Percentiles rank a stretch among this genome's conserved stretches.
Evolutionary conservation across 2,113 vertebrate species (phyloP).

Genomic region (Bos indicus): DNA sequence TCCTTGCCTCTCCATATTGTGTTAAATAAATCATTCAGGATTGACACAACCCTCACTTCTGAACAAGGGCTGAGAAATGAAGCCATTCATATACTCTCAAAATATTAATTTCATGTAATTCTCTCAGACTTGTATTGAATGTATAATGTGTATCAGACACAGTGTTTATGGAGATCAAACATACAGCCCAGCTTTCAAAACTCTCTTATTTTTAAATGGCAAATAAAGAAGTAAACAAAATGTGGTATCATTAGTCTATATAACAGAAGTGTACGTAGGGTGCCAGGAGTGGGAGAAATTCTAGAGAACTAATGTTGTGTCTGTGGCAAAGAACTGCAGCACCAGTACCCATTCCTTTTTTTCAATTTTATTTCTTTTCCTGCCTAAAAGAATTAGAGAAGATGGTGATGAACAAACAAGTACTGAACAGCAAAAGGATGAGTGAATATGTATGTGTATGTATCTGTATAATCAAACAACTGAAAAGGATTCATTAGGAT

Average conservation of each 20-base stretch:
- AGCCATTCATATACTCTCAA: background rate
- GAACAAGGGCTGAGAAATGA: background rate
- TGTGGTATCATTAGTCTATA: rapidly evolving
- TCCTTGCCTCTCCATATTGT: background rate
- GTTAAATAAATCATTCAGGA: background rate
- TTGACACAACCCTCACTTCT: background rate
- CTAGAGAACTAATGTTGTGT: background rate
- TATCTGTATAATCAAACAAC: background rate
- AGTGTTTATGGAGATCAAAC: background rate
- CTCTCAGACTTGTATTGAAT: background rate
- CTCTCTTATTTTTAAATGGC: background rate
- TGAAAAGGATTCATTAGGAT: background rate
- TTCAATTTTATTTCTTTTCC: background rate
- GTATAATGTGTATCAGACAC: background rate
- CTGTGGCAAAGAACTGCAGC: background rate
- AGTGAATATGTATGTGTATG: background rate
- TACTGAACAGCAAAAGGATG: background rate
- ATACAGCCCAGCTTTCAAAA: background rate
- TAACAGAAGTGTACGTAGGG: background rate
- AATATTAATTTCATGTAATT: background rate
- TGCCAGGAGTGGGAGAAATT: background rate
- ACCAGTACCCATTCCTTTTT: background rate
- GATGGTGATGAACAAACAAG: background rate
- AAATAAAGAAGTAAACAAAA: background rate
- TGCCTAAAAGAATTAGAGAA: background rate